Evolutionary conservation across 1,140 invertebrate species (phyloP), one percentile per base, ranked within the genome.

Genomic region (Macrosteles quadrilineatus): DNA sequence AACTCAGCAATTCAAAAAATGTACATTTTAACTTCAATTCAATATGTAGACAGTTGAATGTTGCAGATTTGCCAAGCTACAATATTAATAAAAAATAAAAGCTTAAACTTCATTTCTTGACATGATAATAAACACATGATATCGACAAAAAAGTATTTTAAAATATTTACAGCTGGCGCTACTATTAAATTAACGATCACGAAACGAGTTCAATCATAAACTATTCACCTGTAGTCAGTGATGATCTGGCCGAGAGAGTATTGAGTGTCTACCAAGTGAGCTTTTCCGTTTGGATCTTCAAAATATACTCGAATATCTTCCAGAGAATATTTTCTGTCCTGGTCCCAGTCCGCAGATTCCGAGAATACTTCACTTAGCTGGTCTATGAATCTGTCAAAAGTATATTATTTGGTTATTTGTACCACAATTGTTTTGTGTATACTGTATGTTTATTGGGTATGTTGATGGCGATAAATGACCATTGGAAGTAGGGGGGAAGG

Each of bases 291-390:
- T 71, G 81, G 81, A 74, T 91, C 88, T 82, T 95, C 92, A 81
- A 88, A 96, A 79, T 93, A 96, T 19, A 96, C 82, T 81, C 88
- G 86, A 36, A 97, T 77, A 55, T 81, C 88, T 4, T 86, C 81
- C 9, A 83, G 72, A 53, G 76, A 86, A 78, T 97, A 97, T 74
- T 87, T 87, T 50, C 82, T 81, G 0, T 90, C 81, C 62, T 73
- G 76, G 80, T 98, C 95, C 91, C 94, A 96, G 3, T 85, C 83
- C 25, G 90, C 83, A 66, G 83, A 80, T 27, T 88, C 87, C 30
- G 83, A 83, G 80, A 97, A 95, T 70, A 97, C 81, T 75, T 87
- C 84, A 57, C 85, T 79, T 0, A 96, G 78, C 75, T 94, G 93
- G 68, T 90, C 88, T 63, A 79, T 75, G 73, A 97, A 87, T 25